Conservation (phyloP, 2,888 invertebrate genomes). For the Polyploca ridens region DNA sequence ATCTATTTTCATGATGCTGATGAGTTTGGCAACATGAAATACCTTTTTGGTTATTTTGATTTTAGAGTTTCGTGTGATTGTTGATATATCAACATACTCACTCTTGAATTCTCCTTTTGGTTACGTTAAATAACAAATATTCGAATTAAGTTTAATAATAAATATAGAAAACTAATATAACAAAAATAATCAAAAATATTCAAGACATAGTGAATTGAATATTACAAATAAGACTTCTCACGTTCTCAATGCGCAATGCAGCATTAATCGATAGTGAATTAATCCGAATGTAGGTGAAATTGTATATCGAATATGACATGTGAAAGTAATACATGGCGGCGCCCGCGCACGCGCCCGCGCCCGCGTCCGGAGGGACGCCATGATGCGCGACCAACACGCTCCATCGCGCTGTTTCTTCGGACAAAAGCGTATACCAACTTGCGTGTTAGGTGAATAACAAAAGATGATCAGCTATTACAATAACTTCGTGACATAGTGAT, state of each 20-base stretch:
- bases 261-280: slow-evolving; percentile 38
- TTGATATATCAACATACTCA: too few species aligned
- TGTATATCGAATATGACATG: slow-evolving; percentile 57
- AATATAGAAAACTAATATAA: too few species aligned
- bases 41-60: not conserved
- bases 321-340: slow-evolving; percentile 65
- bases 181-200: too few species aligned
- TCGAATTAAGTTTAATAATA: too few species aligned
- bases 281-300: slow-evolving; percentile 66
- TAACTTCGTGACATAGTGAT: slow-evolving; percentile 5
- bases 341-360: slow-evolving; percentile 46
- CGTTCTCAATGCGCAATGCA: slow-evolving; percentile 12
- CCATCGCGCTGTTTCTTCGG: slow-evolving; percentile 43
- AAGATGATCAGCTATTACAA: not conserved
- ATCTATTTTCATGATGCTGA: slow-evolving; percentile 20
- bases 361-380: slow-evolving; percentile 44
- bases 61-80: too few species aligned
- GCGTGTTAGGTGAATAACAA: too few species aligned
- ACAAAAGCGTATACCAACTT: slow-evolving; percentile 3
- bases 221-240: slow-evolving; percentile 22
- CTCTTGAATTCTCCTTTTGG: too few species aligned
- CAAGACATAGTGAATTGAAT: slow-evolving; percentile 15
- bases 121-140: too few species aligned
- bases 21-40: not conserved
- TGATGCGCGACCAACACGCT: slow-evolving; percentile 65